These are phyloP conservation scores for Phataginus tricuspis DNA, from an alignment of 2,797 vertebrate genomes.

Conservation along the genomic window DNA sequence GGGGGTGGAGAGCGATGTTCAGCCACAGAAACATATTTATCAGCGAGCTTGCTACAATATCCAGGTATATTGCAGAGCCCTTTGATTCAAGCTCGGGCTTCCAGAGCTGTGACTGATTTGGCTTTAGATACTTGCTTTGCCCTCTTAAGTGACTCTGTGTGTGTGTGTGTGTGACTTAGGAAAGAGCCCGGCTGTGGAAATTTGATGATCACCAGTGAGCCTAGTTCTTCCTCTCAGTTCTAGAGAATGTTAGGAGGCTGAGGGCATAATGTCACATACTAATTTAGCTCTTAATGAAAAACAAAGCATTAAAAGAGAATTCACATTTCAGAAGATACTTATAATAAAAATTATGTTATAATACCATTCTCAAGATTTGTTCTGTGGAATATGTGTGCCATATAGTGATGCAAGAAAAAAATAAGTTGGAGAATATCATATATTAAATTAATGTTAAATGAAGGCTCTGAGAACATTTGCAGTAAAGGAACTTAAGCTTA, in stretches of 20 bases:
- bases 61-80: slow-evolving; percentile 88
- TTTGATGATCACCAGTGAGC: neutral
- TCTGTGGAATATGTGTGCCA: neutral
- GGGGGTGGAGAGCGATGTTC: slow-evolving; percentile 93
- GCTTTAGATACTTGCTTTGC: neutral
- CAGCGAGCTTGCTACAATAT: slow-evolving; percentile 93
- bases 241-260: neutral
- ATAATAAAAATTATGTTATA: neutral
- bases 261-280: neutral
- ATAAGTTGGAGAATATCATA: neutral
- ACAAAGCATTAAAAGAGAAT: neutral
- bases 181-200: neutral
- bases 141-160: neutral
- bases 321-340: slow-evolving; percentile 33
- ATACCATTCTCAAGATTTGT: neutral
- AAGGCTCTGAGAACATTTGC: neutral
- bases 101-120: neutral
- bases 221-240: neutral
- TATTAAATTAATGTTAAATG: neutral
- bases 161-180: neutral
- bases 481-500: neutral
- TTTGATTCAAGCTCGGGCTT: neutral
- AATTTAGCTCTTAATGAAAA: neutral
- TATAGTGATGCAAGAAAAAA: neutral
- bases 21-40: slow-evolving; percentile 94